phyloP scores from a whole-genome alignment of 2,797 vertebrate genomes.

The Tarsius wallacei region DNA sequence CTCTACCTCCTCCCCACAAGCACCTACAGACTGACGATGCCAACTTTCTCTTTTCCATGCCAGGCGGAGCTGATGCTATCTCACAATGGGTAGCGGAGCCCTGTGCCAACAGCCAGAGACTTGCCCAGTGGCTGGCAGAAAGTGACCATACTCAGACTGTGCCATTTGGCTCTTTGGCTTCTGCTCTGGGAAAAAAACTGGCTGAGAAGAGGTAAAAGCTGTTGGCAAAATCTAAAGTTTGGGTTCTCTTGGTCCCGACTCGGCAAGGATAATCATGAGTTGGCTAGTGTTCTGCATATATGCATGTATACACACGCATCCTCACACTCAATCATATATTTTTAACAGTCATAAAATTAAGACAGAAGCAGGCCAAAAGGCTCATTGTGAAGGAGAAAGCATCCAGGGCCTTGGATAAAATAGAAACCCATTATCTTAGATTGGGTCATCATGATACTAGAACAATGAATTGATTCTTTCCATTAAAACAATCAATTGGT shows the following conservation, averaged over 20 bases:
- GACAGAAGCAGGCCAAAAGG: not conserved
- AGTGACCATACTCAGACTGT: conserved; percentile 59
- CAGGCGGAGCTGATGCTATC: not conserved
- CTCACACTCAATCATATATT: not conserved
- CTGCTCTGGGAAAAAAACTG: not conserved
- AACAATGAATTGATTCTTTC: conserved; percentile 74
- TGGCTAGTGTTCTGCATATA: not conserved
- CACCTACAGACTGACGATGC: conserved; percentile 36
- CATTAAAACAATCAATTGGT: conserved; percentile 39
- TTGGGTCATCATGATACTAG: conserved; percentile 19
- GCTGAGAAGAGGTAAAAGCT: conserved; percentile 30
- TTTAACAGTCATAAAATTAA: conserved; percentile 53
- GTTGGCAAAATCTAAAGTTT: conserved; percentile 54
- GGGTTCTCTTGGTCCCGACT: conserved; percentile 36
- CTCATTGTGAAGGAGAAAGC: conserved; percentile 44
- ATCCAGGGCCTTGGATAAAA: conserved; percentile 10
- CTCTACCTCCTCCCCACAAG: not conserved
- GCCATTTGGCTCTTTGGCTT: conserved; percentile 63
- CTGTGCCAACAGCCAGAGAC: conserved; percentile 48
- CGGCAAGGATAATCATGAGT: not conserved
- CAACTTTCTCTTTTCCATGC: conserved; percentile 36
- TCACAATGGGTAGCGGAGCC: not conserved
- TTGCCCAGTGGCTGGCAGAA: conserved; percentile 67
- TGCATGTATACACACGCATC: not conserved
- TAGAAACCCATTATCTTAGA: not conserved